Conservation (phyloP, 2,888 invertebrate species). For the Melipona beecheii region DNA sequence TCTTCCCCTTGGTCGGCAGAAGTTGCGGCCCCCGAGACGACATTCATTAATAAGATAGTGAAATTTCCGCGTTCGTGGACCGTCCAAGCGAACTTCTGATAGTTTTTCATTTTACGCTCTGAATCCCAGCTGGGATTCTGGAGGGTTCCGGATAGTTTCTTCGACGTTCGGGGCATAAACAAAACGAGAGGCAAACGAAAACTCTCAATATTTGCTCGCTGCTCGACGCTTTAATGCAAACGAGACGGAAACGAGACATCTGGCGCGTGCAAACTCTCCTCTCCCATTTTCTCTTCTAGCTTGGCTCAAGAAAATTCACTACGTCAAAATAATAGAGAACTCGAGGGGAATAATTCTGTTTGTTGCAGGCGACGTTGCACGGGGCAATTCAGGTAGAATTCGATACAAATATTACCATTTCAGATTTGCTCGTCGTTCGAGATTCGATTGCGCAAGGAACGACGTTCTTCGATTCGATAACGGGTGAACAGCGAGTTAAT, state of each 20-base stretch:
- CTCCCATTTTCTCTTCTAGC: conserved; percentile 19
- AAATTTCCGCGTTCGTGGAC: conserved; percentile 35
- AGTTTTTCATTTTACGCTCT: conserved; percentile 41
- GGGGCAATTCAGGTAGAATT: not conserved
- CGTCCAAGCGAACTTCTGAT: conserved; percentile 44
- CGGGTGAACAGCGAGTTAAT: not conserved
- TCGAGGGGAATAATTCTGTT: not conserved
- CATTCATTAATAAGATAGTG: conserved; percentile 57
- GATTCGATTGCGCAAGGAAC: not conserved
- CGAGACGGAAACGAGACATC: conserved; percentile 32
- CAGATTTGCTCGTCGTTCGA: not conserved
- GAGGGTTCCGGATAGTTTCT: conserved; percentile 15
- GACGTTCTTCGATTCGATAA: not conserved
- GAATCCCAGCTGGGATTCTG: conserved; percentile 22
- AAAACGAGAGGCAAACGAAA: conserved; percentile 47
- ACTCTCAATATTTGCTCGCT: conserved; percentile 44
- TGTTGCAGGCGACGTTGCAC: not conserved
- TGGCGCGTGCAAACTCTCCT: conserved; percentile 8
- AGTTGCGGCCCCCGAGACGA: conserved; percentile 41
- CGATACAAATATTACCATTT: not conserved
- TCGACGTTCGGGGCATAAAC: conserved; percentile 39
- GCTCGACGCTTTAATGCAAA: conserved; percentile 45
- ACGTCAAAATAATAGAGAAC: not conserved
- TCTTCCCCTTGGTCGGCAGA: conserved; percentile 18
- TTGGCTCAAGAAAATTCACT: conserved; percentile 2